Evolutionary conservation across 2,113 vertebrate species (phyloP).

Genomic region (Micromys minutus): DNA sequence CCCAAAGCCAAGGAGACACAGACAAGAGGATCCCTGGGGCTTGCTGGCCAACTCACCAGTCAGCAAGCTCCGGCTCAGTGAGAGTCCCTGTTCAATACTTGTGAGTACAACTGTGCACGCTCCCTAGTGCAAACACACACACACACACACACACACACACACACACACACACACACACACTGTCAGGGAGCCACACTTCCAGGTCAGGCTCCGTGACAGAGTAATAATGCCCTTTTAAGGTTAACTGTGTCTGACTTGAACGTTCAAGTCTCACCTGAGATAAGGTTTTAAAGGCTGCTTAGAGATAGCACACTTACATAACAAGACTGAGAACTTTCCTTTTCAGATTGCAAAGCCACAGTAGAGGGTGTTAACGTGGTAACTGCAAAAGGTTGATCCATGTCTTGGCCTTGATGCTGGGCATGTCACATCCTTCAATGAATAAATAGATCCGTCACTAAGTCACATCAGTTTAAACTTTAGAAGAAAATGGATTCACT

Average conservation of each 20-base stretch:
- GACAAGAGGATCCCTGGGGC: neutral
- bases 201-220: neutral
- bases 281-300: neutral
- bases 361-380: neutral
- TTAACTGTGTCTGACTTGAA: neutral
- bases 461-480: slow-evolving; percentile 11
- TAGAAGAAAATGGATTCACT: slow-evolving; percentile 20
- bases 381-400: neutral
- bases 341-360: neutral
- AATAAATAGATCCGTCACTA: slow-evolving; percentile 20
- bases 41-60: neutral
- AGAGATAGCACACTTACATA: neutral
- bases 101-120: neutral
- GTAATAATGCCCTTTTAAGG: neutral
- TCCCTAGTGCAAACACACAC: neutral
- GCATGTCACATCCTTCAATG: neutral
- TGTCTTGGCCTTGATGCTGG: neutral
- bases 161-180: no score
- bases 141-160: no score
- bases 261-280: neutral
- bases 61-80: no score
- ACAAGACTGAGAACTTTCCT: slow-evolving; percentile 1
- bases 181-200: neutral
- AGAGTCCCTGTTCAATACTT: neutral
- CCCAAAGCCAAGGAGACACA: no score